These are phyloP conservation scores for Lycaena phlaeas DNA, from an alignment of 2,888 invertebrate genomes.

Conservation along the genomic window DNA sequence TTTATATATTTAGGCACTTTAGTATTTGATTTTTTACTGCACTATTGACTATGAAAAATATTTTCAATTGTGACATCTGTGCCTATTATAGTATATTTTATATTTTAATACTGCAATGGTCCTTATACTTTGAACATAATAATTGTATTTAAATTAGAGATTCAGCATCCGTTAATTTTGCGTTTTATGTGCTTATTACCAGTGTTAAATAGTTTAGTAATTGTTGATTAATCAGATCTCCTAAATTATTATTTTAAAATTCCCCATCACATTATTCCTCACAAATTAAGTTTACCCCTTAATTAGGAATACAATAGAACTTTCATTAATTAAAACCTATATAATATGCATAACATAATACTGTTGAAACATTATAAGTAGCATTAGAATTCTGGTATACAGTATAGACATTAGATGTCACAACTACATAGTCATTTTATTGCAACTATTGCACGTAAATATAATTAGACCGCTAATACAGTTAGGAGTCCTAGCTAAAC, in stretches of 20 bases:
- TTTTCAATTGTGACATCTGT: background rate
- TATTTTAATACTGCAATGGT: background rate
- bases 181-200: background rate
- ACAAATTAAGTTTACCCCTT: too few species aligned
- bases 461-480: background rate
- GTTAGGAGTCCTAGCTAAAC: constrained; percentile 3
- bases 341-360: background rate
- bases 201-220: too few species aligned
- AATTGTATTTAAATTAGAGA: too few species aligned
- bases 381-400: background rate
- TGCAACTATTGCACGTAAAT: background rate
- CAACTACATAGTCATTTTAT: background rate
- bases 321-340: too few species aligned
- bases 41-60: background rate
- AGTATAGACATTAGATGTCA: background rate
- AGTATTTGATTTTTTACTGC: background rate
- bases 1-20: background rate
- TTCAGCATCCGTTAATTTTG: too few species aligned
- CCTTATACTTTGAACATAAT: too few species aligned
- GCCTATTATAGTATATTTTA: background rate
- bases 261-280: too few species aligned
- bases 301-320: background rate
- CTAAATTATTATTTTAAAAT: too few species aligned
- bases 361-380: background rate
- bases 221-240: too few species aligned